Conservation (phyloP, 1,140 invertebrate species). For the Eriocheir sinensis region DNA sequence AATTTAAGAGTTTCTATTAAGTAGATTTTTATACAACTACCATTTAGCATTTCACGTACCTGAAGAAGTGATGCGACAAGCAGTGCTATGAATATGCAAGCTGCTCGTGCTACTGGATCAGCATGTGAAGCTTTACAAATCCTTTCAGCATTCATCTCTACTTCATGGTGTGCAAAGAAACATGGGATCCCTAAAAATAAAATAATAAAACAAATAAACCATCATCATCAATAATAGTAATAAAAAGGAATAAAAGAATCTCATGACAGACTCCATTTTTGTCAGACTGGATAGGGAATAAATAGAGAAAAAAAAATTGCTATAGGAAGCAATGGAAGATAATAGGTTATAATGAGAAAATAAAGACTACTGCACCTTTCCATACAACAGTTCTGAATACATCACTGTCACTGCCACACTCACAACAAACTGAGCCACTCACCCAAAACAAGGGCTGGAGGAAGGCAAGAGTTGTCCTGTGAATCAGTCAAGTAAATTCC, state of each 20-base stretch:
- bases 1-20: too few relatives aligned
- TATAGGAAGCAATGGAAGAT: not conserved
- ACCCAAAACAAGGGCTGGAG: constrained; percentile 74
- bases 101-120: constrained; percentile 46
- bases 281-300: not conserved
- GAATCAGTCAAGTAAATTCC: constrained; percentile 60
- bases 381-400: not conserved
- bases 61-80: constrained; percentile 59
- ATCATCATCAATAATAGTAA: not conserved
- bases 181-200: constrained; percentile 60
- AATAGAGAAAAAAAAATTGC: not conserved
- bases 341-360: too few relatives aligned
- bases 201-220: not conserved
- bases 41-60: constrained; percentile 56
- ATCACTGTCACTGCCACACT: not conserved
- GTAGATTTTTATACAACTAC: too few relatives aligned
- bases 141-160: constrained; percentile 72
- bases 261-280: too few relatives aligned
- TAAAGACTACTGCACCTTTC: not conserved
- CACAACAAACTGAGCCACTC: not conserved
- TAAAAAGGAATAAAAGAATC: not conserved
- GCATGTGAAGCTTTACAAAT: constrained; percentile 69
- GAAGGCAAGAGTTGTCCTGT: constrained; percentile 75
- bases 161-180: constrained; percentile 65
- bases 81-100: constrained; percentile 62